These are phyloP conservation scores for Pachyuromys duprasi DNA, from an alignment of 2,797 vertebrate genomes.

Conservation along the genomic window DNA sequence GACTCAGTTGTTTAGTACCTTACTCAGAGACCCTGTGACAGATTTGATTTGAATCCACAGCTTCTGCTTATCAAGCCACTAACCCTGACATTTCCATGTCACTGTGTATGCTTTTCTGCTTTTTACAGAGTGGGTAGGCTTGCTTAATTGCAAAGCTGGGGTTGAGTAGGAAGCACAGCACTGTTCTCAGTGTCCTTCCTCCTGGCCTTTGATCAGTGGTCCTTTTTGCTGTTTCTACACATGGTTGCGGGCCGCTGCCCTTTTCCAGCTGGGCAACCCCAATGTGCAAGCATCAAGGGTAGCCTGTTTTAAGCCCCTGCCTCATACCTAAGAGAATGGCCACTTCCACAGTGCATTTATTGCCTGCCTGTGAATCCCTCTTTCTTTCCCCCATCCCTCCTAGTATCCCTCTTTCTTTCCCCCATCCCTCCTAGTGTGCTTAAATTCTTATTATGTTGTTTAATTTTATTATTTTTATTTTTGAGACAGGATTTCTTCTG, in stretches of 20 bases:
- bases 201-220: background rate
- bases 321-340: background rate
- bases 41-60: constrained; percentile 15
- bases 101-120: background rate
- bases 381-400: background rate
- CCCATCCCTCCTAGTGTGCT: background rate
- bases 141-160: background rate
- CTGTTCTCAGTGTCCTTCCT: background rate
- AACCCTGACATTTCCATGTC: background rate
- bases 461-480: background rate
- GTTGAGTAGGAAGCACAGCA: background rate
- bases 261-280: background rate
- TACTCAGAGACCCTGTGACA: background rate
- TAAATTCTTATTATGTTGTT: background rate
- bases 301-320: background rate
- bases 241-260: background rate
- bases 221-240: background rate
- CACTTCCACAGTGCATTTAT: background rate
- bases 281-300: background rate
- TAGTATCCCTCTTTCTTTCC: background rate
- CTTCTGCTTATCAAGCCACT: constrained; percentile 1
- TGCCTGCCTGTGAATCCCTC: background rate
- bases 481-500: background rate
- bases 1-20: constrained; percentile 34
- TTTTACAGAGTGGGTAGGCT: background rate